These are phyloP conservation scores for Bombus waltoni DNA, from an alignment of 1,140 invertebrate genomes.

Conservation along the genomic window DNA sequence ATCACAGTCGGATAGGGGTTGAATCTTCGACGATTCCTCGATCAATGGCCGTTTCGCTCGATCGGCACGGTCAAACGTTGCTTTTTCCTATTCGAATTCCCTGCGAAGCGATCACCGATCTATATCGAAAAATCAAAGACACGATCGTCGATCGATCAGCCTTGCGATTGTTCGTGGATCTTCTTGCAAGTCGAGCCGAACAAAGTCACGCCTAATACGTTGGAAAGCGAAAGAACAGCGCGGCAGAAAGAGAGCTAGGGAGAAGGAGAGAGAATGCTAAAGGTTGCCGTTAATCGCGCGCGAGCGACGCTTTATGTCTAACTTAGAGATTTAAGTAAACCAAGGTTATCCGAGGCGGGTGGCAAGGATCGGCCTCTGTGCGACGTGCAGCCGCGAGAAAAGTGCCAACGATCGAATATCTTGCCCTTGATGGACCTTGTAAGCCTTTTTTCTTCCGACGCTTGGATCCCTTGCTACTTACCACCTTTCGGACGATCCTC, in stretches of 20 bases:
- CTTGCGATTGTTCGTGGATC: not conserved
- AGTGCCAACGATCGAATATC: conserved; percentile 25
- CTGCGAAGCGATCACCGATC: not conserved
- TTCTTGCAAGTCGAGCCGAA: too few species aligned
- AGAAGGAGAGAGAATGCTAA: not conserved
- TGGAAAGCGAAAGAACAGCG: not conserved
- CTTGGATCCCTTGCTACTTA: not conserved
- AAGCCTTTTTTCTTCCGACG: not conserved
- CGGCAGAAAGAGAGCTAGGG: not conserved
- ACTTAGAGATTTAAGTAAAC: conserved; percentile 23
- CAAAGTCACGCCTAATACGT: not conserved
- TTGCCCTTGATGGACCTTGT: conserved; percentile 32
- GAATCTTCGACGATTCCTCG: not conserved
- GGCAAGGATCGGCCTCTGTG: conserved; percentile 24
- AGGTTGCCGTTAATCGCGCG: conserved; percentile 12
- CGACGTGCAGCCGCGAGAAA: not conserved
- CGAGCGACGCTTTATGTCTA: conserved; percentile 13
- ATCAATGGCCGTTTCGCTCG: not conserved
- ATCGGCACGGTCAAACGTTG: not conserved
- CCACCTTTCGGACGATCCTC: conserved; percentile 20
- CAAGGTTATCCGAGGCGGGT: conserved; percentile 25
- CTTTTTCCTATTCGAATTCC: not conserved
- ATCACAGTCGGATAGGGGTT: not conserved
- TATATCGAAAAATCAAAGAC: not conserved
- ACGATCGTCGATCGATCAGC: not conserved